Base-by-base conservation (phyloP, 2,888 invertebrate species). In the Rapana venosa region DNA sequence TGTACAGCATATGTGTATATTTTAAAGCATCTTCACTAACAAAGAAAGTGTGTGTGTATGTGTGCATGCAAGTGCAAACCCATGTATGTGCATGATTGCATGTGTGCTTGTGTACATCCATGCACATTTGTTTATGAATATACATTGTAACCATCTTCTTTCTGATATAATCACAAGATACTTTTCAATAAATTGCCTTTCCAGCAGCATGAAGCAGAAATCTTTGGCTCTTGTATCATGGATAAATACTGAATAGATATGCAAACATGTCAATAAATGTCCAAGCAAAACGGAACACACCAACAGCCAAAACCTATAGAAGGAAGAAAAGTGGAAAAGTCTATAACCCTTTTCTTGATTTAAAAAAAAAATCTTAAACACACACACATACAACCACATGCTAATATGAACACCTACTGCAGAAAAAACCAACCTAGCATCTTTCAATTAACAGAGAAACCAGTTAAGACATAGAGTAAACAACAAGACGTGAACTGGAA, bases 261-360 rank as follows among this genome's bases (percentile, higher is more conserved):
- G 47, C 47, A 47, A 47, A 8, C 74, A 74, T n/a, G 22, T n/a
- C 74, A 32, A 79, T 47, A 47, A 4, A 83, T 13, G 5, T 83
- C 22, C 81, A 36, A 8, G 81, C 81, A 83, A 36, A 83, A 47
- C 36, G 11, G 81, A 83, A 83, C 81, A 47, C 81, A 83, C 81
- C 81, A 83, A 83, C 81, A 83, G 81, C 81, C 81, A 83, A 47
- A 26, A 36, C 8, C 47, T 47, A 8, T 47, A 47, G 61, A 61
- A 13, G 22, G 15, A 61, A 13, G 61, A 61, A 61, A 61, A 61
- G 13, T 20, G 22, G 22, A 22, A 61, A 22, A 61, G 61, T 20
- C 2, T 22, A 61, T 61, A 13, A 22, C 61, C 2, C 17, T 15
- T 61, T 2, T 61, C 61, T 61, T 22, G 1, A 8, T 61, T 47